phyloP scores from a whole-genome alignment of 2,797 vertebrate genomes.

The Lophius americanus region DNA sequence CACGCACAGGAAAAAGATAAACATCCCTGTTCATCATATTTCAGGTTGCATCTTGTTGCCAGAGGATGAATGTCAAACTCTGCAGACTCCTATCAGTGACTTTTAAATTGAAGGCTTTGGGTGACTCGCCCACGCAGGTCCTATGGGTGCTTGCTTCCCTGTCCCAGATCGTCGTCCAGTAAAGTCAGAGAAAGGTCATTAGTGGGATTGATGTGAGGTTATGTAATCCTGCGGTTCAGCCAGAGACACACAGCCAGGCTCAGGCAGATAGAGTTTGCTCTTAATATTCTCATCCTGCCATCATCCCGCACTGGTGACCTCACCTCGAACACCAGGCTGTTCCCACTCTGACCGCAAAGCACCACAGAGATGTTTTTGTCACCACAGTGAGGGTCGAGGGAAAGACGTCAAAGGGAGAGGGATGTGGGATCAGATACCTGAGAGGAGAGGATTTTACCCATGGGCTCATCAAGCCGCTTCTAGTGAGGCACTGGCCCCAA shows the following conservation, averaged over 20 bases:
- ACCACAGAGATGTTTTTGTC: conserved; percentile 64
- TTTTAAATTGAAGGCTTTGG: conserved; percentile 20
- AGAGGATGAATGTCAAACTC: not conserved
- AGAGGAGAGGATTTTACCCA: too few relatives aligned
- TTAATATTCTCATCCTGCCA: conserved; percentile 40
- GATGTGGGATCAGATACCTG: too few relatives aligned
- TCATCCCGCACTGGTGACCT: not conserved
- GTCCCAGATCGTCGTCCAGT: conserved; percentile 45
- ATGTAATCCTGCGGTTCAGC: conserved; percentile 57
- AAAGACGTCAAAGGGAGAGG: too few relatives aligned
- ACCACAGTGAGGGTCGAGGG: too few relatives aligned
- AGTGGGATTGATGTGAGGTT: conserved; percentile 59
- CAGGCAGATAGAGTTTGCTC: conserved; percentile 34
- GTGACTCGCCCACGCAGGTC: conserved; percentile 28
- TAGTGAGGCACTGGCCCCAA: too few relatives aligned
- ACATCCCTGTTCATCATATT: conserved; percentile 21
- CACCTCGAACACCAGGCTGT: conserved; percentile 20
- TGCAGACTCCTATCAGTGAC: conserved; percentile 2
- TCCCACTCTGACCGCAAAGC: conserved; percentile 45
- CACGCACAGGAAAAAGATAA: conserved; percentile 24
- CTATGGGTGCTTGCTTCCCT: conserved; percentile 24
- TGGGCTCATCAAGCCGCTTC: too few relatives aligned
- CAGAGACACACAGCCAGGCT: conserved; percentile 45
- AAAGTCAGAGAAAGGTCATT: conserved; percentile 68
- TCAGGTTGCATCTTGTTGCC: conserved; percentile 24